Evolutionary conservation across 1,140 invertebrate genomes (phyloP).

Genomic region (Sminthurinus signatus): DNA sequence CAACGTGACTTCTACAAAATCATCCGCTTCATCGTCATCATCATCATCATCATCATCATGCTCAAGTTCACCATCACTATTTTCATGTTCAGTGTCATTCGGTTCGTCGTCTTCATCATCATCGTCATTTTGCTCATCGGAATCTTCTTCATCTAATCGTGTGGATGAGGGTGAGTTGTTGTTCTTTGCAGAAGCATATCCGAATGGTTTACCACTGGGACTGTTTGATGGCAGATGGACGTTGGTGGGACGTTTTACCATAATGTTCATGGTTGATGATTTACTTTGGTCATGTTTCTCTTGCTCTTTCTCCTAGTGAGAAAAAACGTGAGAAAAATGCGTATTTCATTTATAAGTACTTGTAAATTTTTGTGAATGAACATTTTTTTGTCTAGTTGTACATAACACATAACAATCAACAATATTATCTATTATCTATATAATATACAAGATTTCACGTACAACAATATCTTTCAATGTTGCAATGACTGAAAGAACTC

Average conservation of each 20-base stretch:
- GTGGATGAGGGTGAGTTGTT: too few relatives aligned
- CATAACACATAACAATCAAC: too few relatives aligned
- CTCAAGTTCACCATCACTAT: conserved; percentile 6
- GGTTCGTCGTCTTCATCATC: conserved; percentile 22
- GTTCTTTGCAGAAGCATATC: too few relatives aligned
- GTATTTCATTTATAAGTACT: too few relatives aligned
- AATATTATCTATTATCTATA: too few relatives aligned
- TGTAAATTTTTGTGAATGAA: too few relatives aligned
- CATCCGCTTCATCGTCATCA: conserved; percentile 32
- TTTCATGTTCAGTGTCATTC: conserved; percentile 14
- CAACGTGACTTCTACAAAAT: background rate
- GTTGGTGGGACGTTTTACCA: too few relatives aligned
- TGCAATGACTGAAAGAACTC: conserved; percentile 29
- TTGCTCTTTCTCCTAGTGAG: conserved; percentile 32
- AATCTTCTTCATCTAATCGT: conserved; percentile 11
- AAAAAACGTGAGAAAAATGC: too few relatives aligned
- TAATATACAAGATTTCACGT: too few relatives aligned
- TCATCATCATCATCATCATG: conserved; percentile 11
- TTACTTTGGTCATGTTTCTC: conserved; percentile 16
- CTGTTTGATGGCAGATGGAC: background rate
- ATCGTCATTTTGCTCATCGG: background rate
- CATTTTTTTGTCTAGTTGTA: too few relatives aligned
- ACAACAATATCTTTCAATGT: conserved; percentile 36
- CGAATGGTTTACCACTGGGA: background rate
- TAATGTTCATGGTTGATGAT: background rate